Conservation (phyloP, 2,888 invertebrate species). For the Sicus ferrugineus region DNA sequence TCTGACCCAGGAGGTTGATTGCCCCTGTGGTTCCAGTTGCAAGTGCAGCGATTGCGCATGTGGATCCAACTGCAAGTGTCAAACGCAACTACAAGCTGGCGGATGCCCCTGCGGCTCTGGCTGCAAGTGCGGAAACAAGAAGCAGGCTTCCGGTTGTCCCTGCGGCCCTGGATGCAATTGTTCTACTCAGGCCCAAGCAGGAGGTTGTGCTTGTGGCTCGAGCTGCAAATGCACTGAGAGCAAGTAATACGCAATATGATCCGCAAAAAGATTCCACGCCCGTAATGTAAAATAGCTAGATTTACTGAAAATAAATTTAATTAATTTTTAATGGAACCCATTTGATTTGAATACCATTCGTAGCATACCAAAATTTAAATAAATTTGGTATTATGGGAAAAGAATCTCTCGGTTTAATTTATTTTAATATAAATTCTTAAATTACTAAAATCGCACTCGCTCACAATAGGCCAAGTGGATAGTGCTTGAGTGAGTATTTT, state of each 20-base stretch:
- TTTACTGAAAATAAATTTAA: no score
- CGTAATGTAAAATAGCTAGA: not conserved
- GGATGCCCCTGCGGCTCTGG: constrained; percentile 8
- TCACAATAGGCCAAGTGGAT: no score
- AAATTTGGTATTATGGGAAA: no score
- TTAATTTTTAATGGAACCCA: no score
- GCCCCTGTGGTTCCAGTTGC: constrained; percentile 7
- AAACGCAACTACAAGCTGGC: not conserved
- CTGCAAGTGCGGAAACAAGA: constrained; percentile 7
- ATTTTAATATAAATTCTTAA: no score
- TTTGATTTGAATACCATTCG: no score
- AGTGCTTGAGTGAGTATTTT: no score
- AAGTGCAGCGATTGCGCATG: constrained; percentile 12
- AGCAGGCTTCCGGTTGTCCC: not conserved
- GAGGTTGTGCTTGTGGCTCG: constrained; percentile 1
- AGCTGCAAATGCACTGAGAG: not conserved
- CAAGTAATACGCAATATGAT: not conserved
- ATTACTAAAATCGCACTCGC: no score
- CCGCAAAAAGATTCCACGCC: not conserved
- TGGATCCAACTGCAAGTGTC: constrained; percentile 5
- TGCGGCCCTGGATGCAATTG: constrained; percentile 19
- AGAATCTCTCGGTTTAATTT: no score
- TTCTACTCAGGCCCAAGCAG: not conserved
- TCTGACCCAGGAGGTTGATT: not conserved
- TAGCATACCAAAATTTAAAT: no score